These are phyloP conservation scores for Drosophila kambysellisi DNA, from an alignment of 2,888 invertebrate genomes.

Conservation along the genomic window DNA sequence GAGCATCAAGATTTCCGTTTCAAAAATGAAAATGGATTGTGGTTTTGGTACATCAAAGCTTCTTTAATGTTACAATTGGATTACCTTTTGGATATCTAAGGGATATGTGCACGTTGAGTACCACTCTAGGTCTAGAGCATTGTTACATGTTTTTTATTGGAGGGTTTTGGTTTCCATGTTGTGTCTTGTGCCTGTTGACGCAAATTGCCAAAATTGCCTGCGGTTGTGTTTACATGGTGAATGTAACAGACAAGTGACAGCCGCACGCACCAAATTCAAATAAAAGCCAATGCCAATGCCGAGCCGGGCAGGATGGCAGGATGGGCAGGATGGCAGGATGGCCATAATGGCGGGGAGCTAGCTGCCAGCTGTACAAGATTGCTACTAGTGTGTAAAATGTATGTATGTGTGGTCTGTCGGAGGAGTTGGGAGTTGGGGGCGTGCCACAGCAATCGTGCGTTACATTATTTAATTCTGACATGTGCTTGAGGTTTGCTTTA, in stretches of 20 bases:
- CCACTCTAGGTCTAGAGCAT: neutral
- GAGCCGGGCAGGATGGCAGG: constrained; percentile 8
- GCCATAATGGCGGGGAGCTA: neutral
- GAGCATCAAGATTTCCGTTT: neutral
- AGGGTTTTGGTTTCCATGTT: constrained; percentile 46
- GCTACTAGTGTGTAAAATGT: constrained; percentile 20
- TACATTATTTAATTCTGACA: constrained; percentile 81
- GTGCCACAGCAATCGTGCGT: constrained; percentile 70
- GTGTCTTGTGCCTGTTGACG: constrained; percentile 73
- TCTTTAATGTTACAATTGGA: neutral
- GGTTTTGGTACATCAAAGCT: neutral
- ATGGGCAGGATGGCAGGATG: constrained; percentile 3
- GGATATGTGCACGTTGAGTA: constrained; percentile 12
- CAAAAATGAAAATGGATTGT: neutral
- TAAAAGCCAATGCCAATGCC: constrained; percentile 79
- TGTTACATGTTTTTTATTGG: constrained; percentile 19
- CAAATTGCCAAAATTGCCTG: constrained; percentile 81
- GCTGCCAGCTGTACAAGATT: constrained; percentile 24
- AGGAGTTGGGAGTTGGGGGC: constrained; percentile 3
- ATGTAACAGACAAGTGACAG: constrained; percentile 82
- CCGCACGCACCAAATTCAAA: constrained; percentile 81
- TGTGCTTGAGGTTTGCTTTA: constrained; percentile 78
- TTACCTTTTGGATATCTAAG: neutral
- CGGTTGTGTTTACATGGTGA: constrained; percentile 80
- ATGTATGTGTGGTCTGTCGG: constrained; percentile 2